Conservation (phyloP, 2,888 invertebrate genomes). For the Ectemnius lituratus region DNA sequence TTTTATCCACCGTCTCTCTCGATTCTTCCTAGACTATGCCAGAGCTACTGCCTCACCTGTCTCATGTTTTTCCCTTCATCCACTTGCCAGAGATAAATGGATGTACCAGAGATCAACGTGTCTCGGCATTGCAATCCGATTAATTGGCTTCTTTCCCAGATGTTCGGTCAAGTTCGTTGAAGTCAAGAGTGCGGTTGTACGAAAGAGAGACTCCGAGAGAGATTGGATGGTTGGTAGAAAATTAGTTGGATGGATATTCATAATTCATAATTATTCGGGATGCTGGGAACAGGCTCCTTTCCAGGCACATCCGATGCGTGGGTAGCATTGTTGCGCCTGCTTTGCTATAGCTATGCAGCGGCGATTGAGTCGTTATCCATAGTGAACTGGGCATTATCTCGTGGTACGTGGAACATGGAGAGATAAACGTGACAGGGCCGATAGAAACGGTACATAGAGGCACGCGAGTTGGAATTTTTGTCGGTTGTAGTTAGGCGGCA, state of each 20-base stretch:
- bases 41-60: no score
- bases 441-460: no score
- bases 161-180: not conserved
- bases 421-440: no score
- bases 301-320: not conserved
- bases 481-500: no score
- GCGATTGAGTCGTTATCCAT: conserved; percentile 1
- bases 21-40: no score
- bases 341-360: not conserved
- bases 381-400: not conserved
- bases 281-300: not conserved
- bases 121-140: no score
- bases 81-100: no score
- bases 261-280: not conserved
- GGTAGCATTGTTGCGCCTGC: not conserved
- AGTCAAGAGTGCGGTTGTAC: not conserved
- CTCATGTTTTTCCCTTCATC: no score
- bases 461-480: no score
- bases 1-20: not conserved
- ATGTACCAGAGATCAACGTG: no score
- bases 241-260: not conserved
- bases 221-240: not conserved
- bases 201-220: not conserved
- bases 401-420: not conserved
- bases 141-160: no score